Conservation (phyloP, 2,113 vertebrate species). For the Nyctibius bracteatus region DNA sequence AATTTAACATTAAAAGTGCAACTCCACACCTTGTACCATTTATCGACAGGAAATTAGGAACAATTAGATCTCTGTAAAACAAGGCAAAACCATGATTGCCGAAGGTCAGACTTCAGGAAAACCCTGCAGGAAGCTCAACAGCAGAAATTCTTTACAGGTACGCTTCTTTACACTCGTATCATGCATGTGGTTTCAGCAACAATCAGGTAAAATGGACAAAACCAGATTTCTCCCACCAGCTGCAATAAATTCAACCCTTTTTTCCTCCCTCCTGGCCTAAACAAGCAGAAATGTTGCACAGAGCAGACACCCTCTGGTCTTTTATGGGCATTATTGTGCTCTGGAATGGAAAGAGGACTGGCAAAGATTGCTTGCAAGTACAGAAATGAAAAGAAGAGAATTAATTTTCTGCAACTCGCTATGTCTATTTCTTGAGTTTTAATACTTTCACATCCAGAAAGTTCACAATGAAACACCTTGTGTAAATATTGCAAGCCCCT, state of each 20-base stretch:
- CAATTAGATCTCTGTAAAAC: conserved; percentile 77
- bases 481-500: conserved; percentile 28
- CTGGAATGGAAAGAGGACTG: conserved; percentile 2
- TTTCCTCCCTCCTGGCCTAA: neutral
- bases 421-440: neutral
- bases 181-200: neutral
- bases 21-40: conserved; percentile 76
- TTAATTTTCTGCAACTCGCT: conserved; percentile 17
- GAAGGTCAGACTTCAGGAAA: conserved; percentile 62
- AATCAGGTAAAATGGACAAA: conserved; percentile 35
- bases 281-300: conserved; percentile 46
- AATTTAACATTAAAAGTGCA: conserved; percentile 63
- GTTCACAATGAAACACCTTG: conserved; percentile 61
- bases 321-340: neutral
- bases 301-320: conserved; percentile 11
- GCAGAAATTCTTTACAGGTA: conserved; percentile 46
- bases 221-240: conserved; percentile 38
- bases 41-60: conserved; percentile 78
- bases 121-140: conserved; percentile 18
- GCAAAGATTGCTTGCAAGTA: conserved; percentile 37
- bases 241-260: conserved; percentile 8
- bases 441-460: neutral
- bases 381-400: conserved; percentile 34
- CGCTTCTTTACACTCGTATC: neutral
- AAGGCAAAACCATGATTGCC: conserved; percentile 46